These are phyloP conservation scores for Branchipolynoe longqiensis DNA, from an alignment of 2,888 invertebrate species.

Conservation along the genomic window DNA sequence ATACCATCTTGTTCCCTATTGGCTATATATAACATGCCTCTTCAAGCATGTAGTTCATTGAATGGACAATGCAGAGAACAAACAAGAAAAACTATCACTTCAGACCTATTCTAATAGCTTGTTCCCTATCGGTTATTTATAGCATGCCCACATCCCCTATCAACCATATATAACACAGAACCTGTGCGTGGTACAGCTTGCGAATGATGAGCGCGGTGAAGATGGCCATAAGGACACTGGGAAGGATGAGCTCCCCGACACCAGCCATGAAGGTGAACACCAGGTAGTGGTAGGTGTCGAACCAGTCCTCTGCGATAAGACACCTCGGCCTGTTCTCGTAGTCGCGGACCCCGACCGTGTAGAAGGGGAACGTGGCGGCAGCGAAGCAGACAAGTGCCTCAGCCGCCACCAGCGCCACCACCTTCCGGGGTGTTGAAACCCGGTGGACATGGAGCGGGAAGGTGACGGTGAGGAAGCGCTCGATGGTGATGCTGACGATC, in stretches of 20 bases:
- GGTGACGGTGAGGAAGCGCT: conserved; percentile 46
- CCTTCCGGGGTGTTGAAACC: conserved; percentile 22
- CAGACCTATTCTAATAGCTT: too few species aligned
- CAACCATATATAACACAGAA: too few species aligned
- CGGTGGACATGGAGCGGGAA: conserved; percentile 27
- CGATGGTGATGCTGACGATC: conserved; percentile 36
- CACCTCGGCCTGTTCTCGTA: neutral
- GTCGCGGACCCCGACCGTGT: neutral
- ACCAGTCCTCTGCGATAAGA: neutral
- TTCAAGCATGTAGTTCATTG: too few species aligned
- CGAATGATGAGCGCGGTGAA: conserved; percentile 49
- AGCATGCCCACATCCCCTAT: too few species aligned
- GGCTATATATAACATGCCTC: too few species aligned
- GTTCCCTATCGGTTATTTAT: too few species aligned
- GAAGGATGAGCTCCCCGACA: conserved; percentile 23
- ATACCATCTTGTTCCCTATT: too few species aligned
- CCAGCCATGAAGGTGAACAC: neutral
- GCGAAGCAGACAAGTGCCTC: neutral
- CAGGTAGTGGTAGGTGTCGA: neutral
- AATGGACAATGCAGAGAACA: too few species aligned
- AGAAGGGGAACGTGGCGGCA: neutral
- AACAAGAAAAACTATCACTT: too few species aligned
- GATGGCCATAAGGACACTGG: conserved; percentile 15
- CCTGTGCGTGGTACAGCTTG: conserved; percentile 26
- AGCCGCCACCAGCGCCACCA: neutral